Percentiles rank a stretch among this genome's conserved stretches.
phyloP scores from a whole-genome alignment of 2,888 invertebrate genomes.

The Pammene aurita region DNA sequence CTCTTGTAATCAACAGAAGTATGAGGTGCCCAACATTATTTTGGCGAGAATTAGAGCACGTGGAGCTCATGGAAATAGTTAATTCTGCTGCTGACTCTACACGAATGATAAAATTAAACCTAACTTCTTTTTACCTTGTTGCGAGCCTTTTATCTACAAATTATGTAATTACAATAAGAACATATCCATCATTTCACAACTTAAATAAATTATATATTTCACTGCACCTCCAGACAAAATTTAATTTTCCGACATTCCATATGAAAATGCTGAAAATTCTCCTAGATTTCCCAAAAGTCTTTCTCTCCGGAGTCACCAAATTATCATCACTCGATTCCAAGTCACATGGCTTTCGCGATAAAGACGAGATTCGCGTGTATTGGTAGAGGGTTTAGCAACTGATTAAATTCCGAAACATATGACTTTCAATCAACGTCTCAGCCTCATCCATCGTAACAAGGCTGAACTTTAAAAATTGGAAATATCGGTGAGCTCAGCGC shows the following conservation, averaged over 20 bases:
- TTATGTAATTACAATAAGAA: too few species aligned
- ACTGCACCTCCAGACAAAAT: neutral
- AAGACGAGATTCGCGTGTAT: slow-evolving; percentile 14
- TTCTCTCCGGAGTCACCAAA: slow-evolving; percentile 10
- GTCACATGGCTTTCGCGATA: neutral
- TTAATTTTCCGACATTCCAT: neutral
- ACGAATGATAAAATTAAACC: too few species aligned
- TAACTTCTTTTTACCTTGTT: too few species aligned
- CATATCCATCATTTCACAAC: too few species aligned
- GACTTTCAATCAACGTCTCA: slow-evolving; percentile 69
- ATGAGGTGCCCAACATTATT: too few species aligned
- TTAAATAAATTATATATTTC: neutral
- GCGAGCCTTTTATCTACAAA: too few species aligned
- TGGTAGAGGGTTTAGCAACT: slow-evolving; percentile 31
- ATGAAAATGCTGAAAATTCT: slow-evolving; percentile 13
- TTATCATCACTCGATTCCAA: neutral
- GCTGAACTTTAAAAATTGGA: slow-evolving; percentile 70
- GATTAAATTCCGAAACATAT: slow-evolving; percentile 65
- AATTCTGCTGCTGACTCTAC: too few species aligned
- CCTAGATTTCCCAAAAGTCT: slow-evolving; percentile 22
- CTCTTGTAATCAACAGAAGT: too few species aligned
- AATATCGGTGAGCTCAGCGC: slow-evolving; percentile 63
- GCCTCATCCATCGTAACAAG: slow-evolving; percentile 51
- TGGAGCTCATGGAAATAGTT: too few species aligned
- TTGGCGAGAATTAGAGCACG: too few species aligned